Percentiles rank a stretch among this genome's conserved stretches.
These are phyloP conservation scores for Netelia virgata DNA, from an alignment of 2,888 invertebrate genomes.

Conservation along the genomic window DNA sequence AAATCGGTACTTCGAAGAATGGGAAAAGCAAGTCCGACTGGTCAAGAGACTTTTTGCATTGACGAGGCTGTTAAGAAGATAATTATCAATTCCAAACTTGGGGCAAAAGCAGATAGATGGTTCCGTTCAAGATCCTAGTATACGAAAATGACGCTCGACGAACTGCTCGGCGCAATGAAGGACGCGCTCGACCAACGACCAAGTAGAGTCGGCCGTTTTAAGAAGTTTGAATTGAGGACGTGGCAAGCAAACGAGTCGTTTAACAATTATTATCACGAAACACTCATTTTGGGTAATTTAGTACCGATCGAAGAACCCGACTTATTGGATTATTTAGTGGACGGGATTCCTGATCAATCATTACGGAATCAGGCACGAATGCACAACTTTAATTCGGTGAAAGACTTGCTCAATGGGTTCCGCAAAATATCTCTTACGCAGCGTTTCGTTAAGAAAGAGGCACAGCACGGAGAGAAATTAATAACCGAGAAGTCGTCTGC, in stretches of 20 bases:
- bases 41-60: slow-evolving; percentile 39
- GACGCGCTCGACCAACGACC: slow-evolving; percentile 65
- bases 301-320: slow-evolving; percentile 62
- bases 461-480: slow-evolving; percentile 26
- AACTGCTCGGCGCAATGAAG: slow-evolving; percentile 62
- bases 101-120: slow-evolving; percentile 65
- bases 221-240: slow-evolving; percentile 65
- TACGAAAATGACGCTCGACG: slow-evolving; percentile 42
- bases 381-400: slow-evolving; percentile 50
- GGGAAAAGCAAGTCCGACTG: slow-evolving; percentile 59
- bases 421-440: slow-evolving; percentile 49
- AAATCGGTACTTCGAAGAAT: slow-evolving; percentile 56
- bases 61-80: slow-evolving; percentile 60
- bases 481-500: not conserved
- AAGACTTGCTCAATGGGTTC: slow-evolving; percentile 56
- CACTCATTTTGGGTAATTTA: slow-evolving; percentile 59
- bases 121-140: slow-evolving; percentile 69
- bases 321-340: slow-evolving; percentile 56
- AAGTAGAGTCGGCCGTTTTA: slow-evolving; percentile 53
- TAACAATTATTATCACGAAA: slow-evolving; percentile 62
- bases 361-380: slow-evolving; percentile 52
- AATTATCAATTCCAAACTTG: slow-evolving; percentile 64
- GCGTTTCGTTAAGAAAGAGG: slow-evolving; percentile 4
- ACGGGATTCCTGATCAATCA: slow-evolving; percentile 52
- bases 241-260: slow-evolving; percentile 67